Base-by-base conservation (phyloP, 1,140 invertebrate genomes). In the Aporrectodea caliginosa region DNA sequence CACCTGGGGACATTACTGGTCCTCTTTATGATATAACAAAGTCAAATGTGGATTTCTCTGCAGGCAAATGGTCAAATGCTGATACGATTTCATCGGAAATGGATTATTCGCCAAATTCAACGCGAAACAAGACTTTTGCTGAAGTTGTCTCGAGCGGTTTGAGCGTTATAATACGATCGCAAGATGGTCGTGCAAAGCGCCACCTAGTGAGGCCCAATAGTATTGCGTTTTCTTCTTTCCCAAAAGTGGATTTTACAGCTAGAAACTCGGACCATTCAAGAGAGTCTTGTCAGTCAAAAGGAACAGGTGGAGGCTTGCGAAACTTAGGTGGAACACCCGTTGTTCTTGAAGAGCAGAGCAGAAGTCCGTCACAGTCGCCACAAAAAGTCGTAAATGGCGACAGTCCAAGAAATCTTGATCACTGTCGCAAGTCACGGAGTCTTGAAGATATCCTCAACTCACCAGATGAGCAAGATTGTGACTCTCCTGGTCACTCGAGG, bases 171-270 rank as follows among this genome's bases (percentile, higher is more conserved):
- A 74, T 85, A n/a, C 81, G 85, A 32, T 85, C 85, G 72, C 82
- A 82, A 69, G 87, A 87, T 73, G 83, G 82, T 78, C 83, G 84
- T 58, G 83, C 83, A 73, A 87, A 86, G 78, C 81, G 84, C 34
- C 80, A 83, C 12, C 79, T 85, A 32, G 85, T 84, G 68, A 81
- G 87, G 72, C 87, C 87, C 35, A 86, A 87, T 81, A 87, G 85
- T 83, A 88, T 88, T 81, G 86, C 87, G 30, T 88, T 87, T 79
- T 87, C 86, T 27, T 83, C 85, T 72, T 88, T 86, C 70, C 86
- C 86, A 29, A 84, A 83, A 29, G 86, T 85, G 82, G 87, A 88
- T 77, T 77, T 86, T 35, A 84, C 83, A 1, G 82, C 34, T 16
- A 31, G 35, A 16, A 27, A 78, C 22, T 12, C 6, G 6, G 22